These are phyloP conservation scores for Furnarius figulus DNA, from an alignment of 2,113 vertebrate species.

Conservation along the genomic window DNA sequence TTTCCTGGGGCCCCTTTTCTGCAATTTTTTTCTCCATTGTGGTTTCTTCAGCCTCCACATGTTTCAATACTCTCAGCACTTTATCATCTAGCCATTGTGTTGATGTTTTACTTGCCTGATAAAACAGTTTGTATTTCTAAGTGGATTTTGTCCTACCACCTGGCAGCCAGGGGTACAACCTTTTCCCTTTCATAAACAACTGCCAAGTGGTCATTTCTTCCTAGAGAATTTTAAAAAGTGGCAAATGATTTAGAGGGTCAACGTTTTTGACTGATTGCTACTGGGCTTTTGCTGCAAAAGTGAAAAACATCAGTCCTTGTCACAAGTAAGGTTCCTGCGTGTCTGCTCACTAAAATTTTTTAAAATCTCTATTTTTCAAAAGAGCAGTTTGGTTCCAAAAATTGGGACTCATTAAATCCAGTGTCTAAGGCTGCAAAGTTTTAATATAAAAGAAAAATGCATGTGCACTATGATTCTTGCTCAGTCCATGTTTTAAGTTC, in stretches of 20 bases:
- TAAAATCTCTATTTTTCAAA: background rate
- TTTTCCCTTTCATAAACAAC: background rate
- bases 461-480: background rate
- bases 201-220: background rate
- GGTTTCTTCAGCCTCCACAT: background rate
- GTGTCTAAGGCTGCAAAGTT: background rate
- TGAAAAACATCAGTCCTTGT: background rate
- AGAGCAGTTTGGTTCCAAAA: background rate
- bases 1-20: background rate
- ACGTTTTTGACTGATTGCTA: background rate
- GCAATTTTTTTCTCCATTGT: background rate
- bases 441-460: background rate
- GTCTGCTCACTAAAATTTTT: background rate
- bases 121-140: background rate
- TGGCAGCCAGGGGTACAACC: background rate
- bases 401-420: background rate
- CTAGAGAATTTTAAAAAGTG: background rate
- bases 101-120: background rate
- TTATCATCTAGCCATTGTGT: background rate
- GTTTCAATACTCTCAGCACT: background rate
- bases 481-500: background rate
- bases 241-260: background rate
- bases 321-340: background rate
- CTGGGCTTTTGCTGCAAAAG: background rate
- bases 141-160: background rate